These are phyloP conservation scores for Pterocles burchelli DNA, from an alignment of 2,113 vertebrate genomes.

Conservation along the genomic window DNA sequence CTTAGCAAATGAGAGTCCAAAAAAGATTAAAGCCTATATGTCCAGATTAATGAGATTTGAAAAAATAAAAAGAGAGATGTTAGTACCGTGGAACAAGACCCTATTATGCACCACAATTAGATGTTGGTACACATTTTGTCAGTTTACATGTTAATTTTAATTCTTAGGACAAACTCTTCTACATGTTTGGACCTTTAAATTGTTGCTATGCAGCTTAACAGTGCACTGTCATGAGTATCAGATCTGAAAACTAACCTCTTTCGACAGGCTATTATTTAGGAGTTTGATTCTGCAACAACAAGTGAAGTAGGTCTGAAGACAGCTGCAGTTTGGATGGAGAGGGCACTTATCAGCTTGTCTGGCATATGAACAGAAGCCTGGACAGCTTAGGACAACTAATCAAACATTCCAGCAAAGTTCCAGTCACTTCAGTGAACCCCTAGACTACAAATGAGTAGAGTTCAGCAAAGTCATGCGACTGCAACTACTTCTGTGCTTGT, in stretches of 20 bases:
- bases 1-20: not conserved
- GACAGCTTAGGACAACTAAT: not conserved
- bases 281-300: not conserved
- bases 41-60: not conserved
- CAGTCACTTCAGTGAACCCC: not conserved
- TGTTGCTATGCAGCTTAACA: not conserved
- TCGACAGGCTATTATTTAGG: constrained; percentile 25
- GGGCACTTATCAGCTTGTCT: not conserved
- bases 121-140: not conserved
- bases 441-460: not conserved
- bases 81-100: not conserved
- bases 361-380: not conserved
- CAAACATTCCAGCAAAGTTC: not conserved
- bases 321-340: not conserved
- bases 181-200: constrained; percentile 17
- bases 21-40: not conserved
- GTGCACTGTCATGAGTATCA: not conserved
- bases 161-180: not conserved
- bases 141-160: not conserved
- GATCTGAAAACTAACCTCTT: constrained; percentile 11
- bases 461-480: not conserved
- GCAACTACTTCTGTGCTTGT: not conserved
- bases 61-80: not conserved
- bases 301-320: not conserved
- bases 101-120: constrained; percentile 16